Evolutionary conservation across 2,797 vertebrate species (phyloP).

Genomic region (Poecile montanus): DNA sequence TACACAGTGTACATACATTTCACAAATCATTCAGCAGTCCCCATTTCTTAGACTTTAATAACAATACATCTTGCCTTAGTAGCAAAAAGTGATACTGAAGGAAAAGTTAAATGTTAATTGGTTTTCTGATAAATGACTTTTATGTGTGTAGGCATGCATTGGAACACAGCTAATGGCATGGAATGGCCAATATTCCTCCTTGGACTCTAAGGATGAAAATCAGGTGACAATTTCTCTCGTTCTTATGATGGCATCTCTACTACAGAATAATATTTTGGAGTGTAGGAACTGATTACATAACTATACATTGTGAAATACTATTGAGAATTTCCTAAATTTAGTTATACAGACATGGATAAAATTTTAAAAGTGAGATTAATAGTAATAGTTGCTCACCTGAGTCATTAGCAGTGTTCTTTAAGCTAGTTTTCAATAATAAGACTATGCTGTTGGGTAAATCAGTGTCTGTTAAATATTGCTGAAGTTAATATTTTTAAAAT

Average conservation of each 20-base stretch:
- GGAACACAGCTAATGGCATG: background rate
- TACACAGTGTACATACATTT: background rate
- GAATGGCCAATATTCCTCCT: background rate
- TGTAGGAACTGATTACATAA: background rate
- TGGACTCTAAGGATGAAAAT: background rate
- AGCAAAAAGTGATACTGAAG: background rate
- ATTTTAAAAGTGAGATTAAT: background rate
- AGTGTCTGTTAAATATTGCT: background rate
- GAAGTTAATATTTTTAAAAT: background rate
- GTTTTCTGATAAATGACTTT: slow-evolving; percentile 26
- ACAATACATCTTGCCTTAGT: background rate
- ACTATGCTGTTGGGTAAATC: background rate
- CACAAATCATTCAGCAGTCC: background rate
- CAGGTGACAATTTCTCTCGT: background rate
- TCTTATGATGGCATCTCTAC: background rate
- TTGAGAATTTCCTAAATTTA: background rate
- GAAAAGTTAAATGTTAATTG: background rate
- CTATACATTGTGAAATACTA: background rate
- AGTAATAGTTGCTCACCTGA: background rate
- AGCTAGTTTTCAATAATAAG: background rate
- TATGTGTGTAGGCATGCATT: background rate
- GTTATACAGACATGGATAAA: background rate
- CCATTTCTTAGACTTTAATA: background rate
- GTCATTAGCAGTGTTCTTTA: background rate
- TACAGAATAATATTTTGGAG: background rate